Conservation (phyloP, 2,113 vertebrate genomes). For the Leucosticte australis region DNA sequence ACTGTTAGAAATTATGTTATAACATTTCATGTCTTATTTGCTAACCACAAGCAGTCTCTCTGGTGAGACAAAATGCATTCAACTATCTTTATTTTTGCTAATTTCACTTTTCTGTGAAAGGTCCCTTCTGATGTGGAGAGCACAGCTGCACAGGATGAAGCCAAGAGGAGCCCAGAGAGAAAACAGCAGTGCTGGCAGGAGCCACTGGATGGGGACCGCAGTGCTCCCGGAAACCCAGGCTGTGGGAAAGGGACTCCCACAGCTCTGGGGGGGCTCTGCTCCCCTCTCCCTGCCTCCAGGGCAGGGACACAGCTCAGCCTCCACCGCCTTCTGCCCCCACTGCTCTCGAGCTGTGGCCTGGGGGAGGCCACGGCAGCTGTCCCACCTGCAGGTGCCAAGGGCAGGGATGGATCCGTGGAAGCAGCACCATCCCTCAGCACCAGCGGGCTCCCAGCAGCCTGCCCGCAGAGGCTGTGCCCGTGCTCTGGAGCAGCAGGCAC, state of each 20-base stretch:
- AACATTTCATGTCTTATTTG: slow-evolving; percentile 41
- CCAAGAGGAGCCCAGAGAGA: not conserved
- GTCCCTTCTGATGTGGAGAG: slow-evolving; percentile 24
- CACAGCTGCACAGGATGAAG: slow-evolving; percentile 27
- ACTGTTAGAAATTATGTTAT: slow-evolving; percentile 57
- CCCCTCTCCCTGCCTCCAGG: fast-evolving
- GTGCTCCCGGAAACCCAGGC: not conserved
- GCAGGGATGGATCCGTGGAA: fast-evolving
- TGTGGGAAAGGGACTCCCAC: not conserved
- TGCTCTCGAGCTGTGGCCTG: fast-evolving
- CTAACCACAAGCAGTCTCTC: slow-evolving; percentile 47
- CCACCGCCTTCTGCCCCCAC: fast-evolving
- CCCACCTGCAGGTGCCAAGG: not conserved
- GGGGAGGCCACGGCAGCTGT: not conserved
- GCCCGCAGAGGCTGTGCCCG: fast-evolving
- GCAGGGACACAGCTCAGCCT: not conserved
- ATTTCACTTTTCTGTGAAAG: slow-evolving; percentile 46
- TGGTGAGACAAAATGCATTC: slow-evolving; percentile 13
- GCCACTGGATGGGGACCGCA: fast-evolving
- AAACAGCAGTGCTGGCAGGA: not conserved
- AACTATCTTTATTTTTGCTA: slow-evolving; percentile 45
- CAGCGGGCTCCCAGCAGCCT: not conserved
- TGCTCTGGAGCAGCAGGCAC: not conserved
- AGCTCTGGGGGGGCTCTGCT: not conserved
- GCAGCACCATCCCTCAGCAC: not conserved